These are phyloP conservation scores for Hipposideros larvatus DNA, from an alignment of 2,797 vertebrate species.

Conservation along the genomic window DNA sequence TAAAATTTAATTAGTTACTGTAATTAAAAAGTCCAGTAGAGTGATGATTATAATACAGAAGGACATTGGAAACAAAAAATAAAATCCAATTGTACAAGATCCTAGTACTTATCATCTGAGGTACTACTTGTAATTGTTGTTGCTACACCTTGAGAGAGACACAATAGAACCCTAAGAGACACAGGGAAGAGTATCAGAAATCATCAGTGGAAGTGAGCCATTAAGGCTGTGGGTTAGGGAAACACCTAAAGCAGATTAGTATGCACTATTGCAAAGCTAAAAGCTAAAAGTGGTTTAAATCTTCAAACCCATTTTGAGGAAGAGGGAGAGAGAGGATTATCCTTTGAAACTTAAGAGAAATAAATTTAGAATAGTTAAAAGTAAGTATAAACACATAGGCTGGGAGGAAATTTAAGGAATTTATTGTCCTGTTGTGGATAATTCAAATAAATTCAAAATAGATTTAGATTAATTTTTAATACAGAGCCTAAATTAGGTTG, in stretches of 20 bases:
- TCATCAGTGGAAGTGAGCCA: background rate
- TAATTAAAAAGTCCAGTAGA: background rate
- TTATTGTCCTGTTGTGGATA: background rate
- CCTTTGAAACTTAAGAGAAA: background rate
- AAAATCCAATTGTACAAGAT: background rate
- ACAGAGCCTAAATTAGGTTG: background rate
- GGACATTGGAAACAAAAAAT: background rate
- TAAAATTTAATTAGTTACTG: background rate
- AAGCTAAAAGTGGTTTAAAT: background rate
- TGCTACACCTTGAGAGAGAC: background rate
- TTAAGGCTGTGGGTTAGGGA: background rate
- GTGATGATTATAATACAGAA: background rate
- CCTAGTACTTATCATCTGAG: background rate
- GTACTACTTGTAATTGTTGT: background rate
- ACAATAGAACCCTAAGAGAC: background rate
- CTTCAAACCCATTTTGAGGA: background rate
- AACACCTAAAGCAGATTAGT: background rate
- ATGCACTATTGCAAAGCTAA: background rate
- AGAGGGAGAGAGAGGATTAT: background rate
- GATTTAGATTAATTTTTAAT: background rate
- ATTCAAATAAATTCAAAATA: constrained; percentile 17
- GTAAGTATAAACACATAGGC: background rate
- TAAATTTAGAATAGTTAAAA: background rate
- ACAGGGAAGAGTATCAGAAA: background rate
- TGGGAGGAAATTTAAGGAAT: background rate